Conservation (phyloP, 2,797 vertebrate species). For the Helicolenus hilgendorfi region DNA sequence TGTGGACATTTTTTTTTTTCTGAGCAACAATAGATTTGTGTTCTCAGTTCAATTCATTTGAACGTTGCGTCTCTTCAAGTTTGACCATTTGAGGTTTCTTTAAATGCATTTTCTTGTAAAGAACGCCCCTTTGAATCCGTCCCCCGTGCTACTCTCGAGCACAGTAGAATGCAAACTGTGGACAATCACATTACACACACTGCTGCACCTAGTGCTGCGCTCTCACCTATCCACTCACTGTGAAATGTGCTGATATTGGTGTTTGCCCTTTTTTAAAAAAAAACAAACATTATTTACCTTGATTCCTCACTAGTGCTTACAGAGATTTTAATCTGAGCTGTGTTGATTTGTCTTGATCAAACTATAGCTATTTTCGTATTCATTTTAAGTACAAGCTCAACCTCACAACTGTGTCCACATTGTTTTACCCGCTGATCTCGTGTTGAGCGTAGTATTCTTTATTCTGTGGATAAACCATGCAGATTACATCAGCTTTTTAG, state of each 20-base stretch:
- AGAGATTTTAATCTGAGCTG: slow-evolving; percentile 45
- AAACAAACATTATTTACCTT: slow-evolving; percentile 33
- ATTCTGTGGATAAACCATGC: not conserved
- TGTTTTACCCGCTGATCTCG: slow-evolving; percentile 34
- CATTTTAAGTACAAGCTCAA: slow-evolving; percentile 13
- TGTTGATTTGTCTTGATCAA: slow-evolving; percentile 37
- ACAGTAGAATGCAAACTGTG: slow-evolving; percentile 67
- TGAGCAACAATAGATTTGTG: slow-evolving; percentile 33
- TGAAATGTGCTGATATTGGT: slow-evolving; percentile 69
- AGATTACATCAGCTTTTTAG: not conserved
- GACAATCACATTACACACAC: slow-evolving; percentile 80
- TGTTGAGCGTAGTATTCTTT: slow-evolving; percentile 4
- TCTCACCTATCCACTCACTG: slow-evolving; percentile 67
- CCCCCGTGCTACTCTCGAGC: slow-evolving; percentile 20
- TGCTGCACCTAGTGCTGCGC: slow-evolving; percentile 59
- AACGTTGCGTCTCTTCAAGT: slow-evolving; percentile 36
- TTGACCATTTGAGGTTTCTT: slow-evolving; percentile 42
- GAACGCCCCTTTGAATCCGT: slow-evolving; percentile 36
- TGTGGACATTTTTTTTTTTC: slow-evolving; percentile 22
- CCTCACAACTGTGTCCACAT: slow-evolving; percentile 10
- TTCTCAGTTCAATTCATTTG: slow-evolving; percentile 38
- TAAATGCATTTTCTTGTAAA: slow-evolving; percentile 61
- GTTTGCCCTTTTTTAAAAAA: slow-evolving; percentile 32
- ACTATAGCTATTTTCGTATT: slow-evolving; percentile 40
- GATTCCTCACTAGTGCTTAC: slow-evolving; percentile 13